Percentiles rank a stretch among this genome's conserved stretches.
Conservation (phyloP, 2,888 invertebrate species). For the Aphodius sticticus region DNA sequence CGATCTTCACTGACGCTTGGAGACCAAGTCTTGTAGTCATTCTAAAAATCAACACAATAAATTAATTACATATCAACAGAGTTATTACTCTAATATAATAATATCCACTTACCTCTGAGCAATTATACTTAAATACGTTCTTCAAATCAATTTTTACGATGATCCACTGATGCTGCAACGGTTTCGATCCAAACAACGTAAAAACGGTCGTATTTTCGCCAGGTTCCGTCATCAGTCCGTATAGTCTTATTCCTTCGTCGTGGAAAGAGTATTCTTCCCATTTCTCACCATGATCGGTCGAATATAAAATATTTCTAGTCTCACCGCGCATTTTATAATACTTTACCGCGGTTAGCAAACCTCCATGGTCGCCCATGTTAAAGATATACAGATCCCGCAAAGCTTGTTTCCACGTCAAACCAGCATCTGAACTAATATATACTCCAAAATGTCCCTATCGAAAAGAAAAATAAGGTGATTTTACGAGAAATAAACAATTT, state of each 20-base stretch:
- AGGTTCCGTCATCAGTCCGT: constrained; percentile 92
- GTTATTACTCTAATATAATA: constrained; percentile 9
- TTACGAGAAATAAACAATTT: not conserved
- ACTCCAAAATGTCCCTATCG: constrained; percentile 76
- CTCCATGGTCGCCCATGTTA: constrained; percentile 92
- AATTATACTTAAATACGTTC: constrained; percentile 61
- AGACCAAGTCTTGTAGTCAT: constrained; percentile 90
- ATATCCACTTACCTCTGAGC: constrained; percentile 47
- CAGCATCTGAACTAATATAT: constrained; percentile 83
- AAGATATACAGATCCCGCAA: constrained; percentile 84
- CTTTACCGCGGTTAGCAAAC: constrained; percentile 84
- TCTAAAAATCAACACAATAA: constrained; percentile 56
- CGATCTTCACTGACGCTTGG: constrained; percentile 66
- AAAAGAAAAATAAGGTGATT: constrained; percentile 7
- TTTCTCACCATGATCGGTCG: constrained; percentile 84
- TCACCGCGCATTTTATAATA: constrained; percentile 79
- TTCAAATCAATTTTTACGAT: constrained; percentile 76
- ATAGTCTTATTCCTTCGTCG: constrained; percentile 79
- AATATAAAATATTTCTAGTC: constrained; percentile 82
- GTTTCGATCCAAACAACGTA: constrained; percentile 88
- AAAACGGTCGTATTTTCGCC: constrained; percentile 93
- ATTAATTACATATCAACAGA: not conserved
- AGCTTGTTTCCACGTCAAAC: constrained; percentile 78
- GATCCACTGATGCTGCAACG: constrained; percentile 84
- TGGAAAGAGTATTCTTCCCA: constrained; percentile 78